Conservation (phyloP, 2,797 vertebrate genomes). For the Oophaga sylvatica region DNA sequence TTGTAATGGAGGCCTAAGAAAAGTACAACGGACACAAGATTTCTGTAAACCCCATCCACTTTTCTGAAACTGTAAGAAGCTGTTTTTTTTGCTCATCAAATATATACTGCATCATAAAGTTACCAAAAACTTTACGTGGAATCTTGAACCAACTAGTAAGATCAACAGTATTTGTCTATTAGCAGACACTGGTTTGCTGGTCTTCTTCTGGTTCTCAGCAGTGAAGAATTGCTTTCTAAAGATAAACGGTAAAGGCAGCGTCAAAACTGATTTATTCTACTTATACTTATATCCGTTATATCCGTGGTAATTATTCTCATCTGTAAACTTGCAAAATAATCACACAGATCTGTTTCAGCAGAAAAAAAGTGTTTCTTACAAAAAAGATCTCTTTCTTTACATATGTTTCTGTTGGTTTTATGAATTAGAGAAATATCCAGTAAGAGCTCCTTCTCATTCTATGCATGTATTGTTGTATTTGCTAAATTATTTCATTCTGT, state of each 20-base stretch:
- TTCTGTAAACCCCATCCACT: too few relatives aligned
- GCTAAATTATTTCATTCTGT: not conserved
- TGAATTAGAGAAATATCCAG: not conserved
- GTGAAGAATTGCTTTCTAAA: conserved; percentile 42
- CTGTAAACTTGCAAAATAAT: conserved; percentile 43
- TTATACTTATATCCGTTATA: conserved; percentile 6
- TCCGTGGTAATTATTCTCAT: conserved; percentile 46
- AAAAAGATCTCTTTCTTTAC: conserved; percentile 38
- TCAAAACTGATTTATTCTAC: conserved; percentile 49
- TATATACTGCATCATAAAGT: too few relatives aligned
- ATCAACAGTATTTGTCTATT: too few relatives aligned
- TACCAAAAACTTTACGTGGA: too few relatives aligned
- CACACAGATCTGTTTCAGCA: conserved; percentile 21
- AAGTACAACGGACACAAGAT: too few relatives aligned
- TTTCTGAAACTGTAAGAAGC: too few relatives aligned
- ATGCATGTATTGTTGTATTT: not conserved
- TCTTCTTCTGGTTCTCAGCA: not conserved
- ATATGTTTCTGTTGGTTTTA: not conserved
- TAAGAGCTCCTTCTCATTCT: not conserved
- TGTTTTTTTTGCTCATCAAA: too few relatives aligned
- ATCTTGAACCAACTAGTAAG: too few relatives aligned
- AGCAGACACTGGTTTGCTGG: not conserved
- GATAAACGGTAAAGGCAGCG: conserved; percentile 21
- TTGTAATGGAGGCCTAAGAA: too few relatives aligned
- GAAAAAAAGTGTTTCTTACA: conserved; percentile 28